phyloP scores from a whole-genome alignment of 2,888 invertebrate species.

The Podotricha telesiphe region DNA sequence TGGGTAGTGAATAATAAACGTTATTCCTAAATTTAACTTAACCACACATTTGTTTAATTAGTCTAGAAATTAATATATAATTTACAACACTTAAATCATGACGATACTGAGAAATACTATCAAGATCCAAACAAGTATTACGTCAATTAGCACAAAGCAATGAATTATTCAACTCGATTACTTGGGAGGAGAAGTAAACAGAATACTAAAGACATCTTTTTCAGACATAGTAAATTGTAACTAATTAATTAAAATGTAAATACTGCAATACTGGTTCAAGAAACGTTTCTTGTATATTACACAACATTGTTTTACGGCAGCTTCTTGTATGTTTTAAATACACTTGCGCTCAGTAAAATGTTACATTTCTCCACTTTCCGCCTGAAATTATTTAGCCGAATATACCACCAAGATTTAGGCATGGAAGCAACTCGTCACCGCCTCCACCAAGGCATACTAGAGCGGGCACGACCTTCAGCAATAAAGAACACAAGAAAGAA shows the following conservation, averaged over 20 bases:
- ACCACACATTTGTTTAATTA: neutral
- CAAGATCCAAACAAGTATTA: constrained; percentile 50
- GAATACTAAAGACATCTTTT: constrained; percentile 49
- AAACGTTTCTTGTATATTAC: neutral
- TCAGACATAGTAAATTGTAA: constrained; percentile 4
- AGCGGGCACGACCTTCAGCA: too few relatives aligned
- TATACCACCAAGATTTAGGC: too few relatives aligned
- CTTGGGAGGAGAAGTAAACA: constrained; percentile 57
- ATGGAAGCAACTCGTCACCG: too few relatives aligned
- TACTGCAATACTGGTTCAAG: constrained; percentile 8
- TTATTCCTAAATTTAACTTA: neutral
- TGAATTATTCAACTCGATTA: constrained; percentile 61
- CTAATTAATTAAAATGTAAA: constrained; percentile 21
- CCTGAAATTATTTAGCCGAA: too few relatives aligned
- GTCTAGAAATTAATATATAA: constrained; percentile 7
- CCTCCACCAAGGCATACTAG: too few relatives aligned
- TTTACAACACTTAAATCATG: neutral
- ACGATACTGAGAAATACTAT: constrained; percentile 22
- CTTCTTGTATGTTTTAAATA: too few relatives aligned
- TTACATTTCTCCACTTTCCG: too few relatives aligned
- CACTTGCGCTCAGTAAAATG: too few relatives aligned
- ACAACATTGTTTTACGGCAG: neutral
- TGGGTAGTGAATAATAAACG: neutral
- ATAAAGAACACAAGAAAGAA: too few relatives aligned
- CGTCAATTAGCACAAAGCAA: constrained; percentile 52